These are phyloP conservation scores for Leptinotarsa rubiginosa DNA, from an alignment of 2,888 invertebrate genomes.

Conservation along the genomic window DNA sequence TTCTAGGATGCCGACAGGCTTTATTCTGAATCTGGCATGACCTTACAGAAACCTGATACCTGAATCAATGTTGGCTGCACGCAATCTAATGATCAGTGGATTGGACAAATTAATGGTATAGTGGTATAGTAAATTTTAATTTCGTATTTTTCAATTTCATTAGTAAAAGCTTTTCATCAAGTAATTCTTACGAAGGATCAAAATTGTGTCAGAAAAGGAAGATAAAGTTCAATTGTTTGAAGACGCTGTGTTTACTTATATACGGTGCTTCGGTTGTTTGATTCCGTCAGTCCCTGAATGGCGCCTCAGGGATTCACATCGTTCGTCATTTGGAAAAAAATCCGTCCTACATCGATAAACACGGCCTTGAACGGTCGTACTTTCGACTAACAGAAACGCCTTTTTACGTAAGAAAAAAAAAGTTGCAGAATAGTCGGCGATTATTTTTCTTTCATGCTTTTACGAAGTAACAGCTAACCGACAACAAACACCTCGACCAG, in stretches of 20 bases:
- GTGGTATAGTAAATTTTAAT: too few species aligned
- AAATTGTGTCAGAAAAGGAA: background rate
- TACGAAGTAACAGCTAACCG: background rate
- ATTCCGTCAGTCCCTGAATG: background rate
- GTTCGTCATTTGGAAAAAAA: background rate
- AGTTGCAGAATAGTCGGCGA: background rate
- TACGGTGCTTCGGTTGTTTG: background rate
- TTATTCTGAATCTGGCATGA: too few species aligned
- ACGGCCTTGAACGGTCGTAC: conserved; percentile 1
- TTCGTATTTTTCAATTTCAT: too few species aligned
- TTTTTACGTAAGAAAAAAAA: background rate
- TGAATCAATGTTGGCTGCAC: too few species aligned
- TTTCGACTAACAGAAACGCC: conserved; percentile 1
- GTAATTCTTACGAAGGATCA: too few species aligned
- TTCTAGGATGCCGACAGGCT: too few species aligned
- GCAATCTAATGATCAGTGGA: too few species aligned
- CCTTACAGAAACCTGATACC: too few species aligned
- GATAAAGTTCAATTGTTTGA: background rate
- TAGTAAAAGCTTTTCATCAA: too few species aligned
- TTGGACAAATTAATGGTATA: too few species aligned
- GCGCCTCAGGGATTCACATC: conserved; percentile 10
- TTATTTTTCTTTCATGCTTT: conserved; percentile 4
- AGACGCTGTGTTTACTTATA: too few species aligned
- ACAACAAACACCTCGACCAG: background rate
- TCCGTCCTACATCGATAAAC: conserved; percentile 3